Evolutionary conservation across 92 coral and sea anemone genomes (phyloP).

Genomic region (Blastomussa wellsi): DNA sequence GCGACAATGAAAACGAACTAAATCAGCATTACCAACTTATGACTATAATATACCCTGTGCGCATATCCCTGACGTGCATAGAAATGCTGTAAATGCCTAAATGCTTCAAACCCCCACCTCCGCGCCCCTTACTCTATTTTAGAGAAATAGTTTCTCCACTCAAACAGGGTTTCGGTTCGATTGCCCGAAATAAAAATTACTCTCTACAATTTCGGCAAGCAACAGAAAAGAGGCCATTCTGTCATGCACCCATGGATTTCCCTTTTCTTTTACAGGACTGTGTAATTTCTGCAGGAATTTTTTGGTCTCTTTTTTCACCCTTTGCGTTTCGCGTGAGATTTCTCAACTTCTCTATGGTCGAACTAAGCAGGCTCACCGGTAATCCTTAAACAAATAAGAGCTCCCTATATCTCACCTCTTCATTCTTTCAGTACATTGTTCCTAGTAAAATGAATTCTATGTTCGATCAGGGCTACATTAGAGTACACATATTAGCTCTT

Average conservation of each 20-base stretch:
- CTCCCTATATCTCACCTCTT: background rate
- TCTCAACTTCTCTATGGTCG: too few species aligned
- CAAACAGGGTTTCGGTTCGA: background rate
- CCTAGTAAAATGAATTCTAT: too few species aligned
- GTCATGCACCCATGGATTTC: too few species aligned
- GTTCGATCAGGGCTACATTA: background rate
- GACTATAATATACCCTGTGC: background rate
- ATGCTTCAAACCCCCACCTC: background rate
- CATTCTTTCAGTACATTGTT: background rate
- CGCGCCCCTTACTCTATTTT: background rate
- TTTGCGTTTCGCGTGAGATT: too few species aligned
- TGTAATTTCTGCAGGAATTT: too few species aligned
- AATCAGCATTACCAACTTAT: background rate
- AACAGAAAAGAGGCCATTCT: too few species aligned
- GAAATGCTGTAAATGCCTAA: background rate
- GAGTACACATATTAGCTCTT: background rate
- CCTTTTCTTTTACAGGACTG: too few species aligned
- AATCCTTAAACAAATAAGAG: background rate
- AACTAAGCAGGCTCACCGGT: too few species aligned
- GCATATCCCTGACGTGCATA: background rate
- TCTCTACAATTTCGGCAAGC: too few species aligned
- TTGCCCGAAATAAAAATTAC: too few species aligned
- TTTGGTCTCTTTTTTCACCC: too few species aligned
- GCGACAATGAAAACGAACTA: background rate
- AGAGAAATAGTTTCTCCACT: background rate